Evolutionary conservation across 2,888 invertebrate species (phyloP), one percentile per base, ranked within the genome.

Genomic region (Pachycephus smyrnensis): DNA sequence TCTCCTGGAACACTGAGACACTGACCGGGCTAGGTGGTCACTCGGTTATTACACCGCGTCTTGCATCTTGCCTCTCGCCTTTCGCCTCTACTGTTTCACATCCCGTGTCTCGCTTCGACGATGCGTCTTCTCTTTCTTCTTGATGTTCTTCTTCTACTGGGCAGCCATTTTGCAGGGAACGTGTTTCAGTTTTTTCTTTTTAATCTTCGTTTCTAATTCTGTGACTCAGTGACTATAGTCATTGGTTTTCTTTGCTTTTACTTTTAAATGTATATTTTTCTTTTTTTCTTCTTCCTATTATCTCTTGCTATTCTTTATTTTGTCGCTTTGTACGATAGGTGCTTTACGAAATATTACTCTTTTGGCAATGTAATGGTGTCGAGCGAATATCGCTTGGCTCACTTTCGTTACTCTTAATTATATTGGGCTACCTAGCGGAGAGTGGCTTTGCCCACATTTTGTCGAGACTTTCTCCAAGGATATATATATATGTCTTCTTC

Each of bases 1-100:
- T 83, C 82, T 83, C 81, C 84, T 87, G 86, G 81, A 86, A 88
- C 84, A 87, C 85, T 87, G 88, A 88, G 84, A 88, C 86, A 88
- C 87, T 89, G 88, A 88, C 88, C 88, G 76, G 81, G 81, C 82
- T 82, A 81, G 76, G 80, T 82, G 82, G 83, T 85, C 82, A 85
- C 84, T 84, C 83, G 86, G 85, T 86, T 85, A 84, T 86, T 84
- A 83, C 82, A 81, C 80, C 83, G 80, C 80, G 69, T 74, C 55
- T 55, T 55, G 55, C 55, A 75, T 74, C 73, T 35, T 36, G 73
- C 37, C 40, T 74, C 37, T 33, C 71, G 71, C 31, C 40, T 74
- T 68, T 33, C 71, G 71, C 31, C 30, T 15, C 15, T 71, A 23
- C 71, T 15, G 31, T 12, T 30, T 31, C 71, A 30, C 12, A 11